Evolutionary conservation across 1,140 invertebrate species (phyloP), one percentile per base, ranked within the genome.

Genomic region (Teleopsis dalmanni): DNA sequence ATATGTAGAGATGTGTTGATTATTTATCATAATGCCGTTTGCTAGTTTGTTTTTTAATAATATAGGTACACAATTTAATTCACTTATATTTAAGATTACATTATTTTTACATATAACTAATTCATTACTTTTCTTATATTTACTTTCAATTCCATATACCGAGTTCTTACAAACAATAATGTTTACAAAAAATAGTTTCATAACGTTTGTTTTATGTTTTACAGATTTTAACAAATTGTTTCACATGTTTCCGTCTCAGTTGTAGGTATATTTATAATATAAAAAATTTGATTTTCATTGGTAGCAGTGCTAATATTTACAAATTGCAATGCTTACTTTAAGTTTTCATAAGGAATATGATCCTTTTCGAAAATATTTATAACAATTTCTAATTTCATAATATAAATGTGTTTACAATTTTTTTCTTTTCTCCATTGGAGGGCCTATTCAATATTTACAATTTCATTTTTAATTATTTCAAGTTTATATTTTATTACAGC

Each of bases 191-290:
- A n/a, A 16, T 16, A 36, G 8, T 14, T 36, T 36, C 16, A 18
- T 38, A 38, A 22, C 36, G 23, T 22, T 13, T 22, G 21, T 21
- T 22, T 7, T 22, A 38, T 4, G n/a, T 22, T 38, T 38, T 38
- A n/a, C 14, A 10, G 36, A 13, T 38, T 22, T 38, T 38, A 38
- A 13, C 4, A 38, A n/a, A 38, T 4, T 22, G 21, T 38, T 22
- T 2, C 11, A 38, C 36, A 38, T 13, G 14, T 13, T 38, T 38
- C 9, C 9, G 7, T 22, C 21, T 22, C 36, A 22, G 19, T 38
- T 22, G 36, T 38, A 13, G 36, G 36, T 13, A 38, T 38, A 4
- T 22, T 38, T 21, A 38, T 22, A 38, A 38, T 38, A 38, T 38
- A 38, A 18, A 38, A 26, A 9, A 41, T 13, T 14, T 13, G 18